A percentile compares a stretch with the other conserved stretches of the same genome.
Evolutionary conservation across 2,797 vertebrate genomes (phyloP).

Genomic region (Xerus rutilus): DNA sequence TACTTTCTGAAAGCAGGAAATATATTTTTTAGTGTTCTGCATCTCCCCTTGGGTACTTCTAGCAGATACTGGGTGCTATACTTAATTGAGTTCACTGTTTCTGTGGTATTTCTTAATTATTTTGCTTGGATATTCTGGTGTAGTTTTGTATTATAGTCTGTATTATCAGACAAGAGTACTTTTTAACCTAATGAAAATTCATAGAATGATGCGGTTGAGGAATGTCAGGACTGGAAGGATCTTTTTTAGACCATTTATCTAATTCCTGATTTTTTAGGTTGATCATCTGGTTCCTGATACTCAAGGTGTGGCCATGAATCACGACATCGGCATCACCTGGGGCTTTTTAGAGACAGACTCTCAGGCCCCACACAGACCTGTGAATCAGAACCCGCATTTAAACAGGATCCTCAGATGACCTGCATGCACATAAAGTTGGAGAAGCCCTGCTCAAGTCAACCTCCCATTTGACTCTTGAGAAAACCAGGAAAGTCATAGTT

Average conservation of each 20-base stretch:
- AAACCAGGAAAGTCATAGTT: neutral
- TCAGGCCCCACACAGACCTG: neutral
- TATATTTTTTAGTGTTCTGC: neutral
- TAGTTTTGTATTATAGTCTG: neutral
- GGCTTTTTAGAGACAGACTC: neutral
- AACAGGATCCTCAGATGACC: neutral
- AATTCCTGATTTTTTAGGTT: slow-evolving; percentile 15
- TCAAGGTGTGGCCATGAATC: neutral
- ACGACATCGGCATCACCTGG: neutral
- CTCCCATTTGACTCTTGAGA: neutral
- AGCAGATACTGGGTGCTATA: neutral
- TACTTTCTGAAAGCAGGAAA: neutral
- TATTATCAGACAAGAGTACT: neutral
- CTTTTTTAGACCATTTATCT: neutral
- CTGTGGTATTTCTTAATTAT: neutral
- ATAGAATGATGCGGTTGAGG: neutral
- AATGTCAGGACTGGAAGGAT: neutral
- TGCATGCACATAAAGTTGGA: neutral
- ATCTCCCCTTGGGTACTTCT: neutral
- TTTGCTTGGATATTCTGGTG: neutral
- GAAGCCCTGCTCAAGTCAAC: neutral
- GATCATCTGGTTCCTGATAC: neutral
- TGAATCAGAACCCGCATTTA: neutral
- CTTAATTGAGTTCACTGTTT: neutral
- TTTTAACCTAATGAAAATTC: neutral